These are phyloP conservation scores for Laterallus jamaicensis DNA, from an alignment of 2,113 vertebrate genomes.

Conservation along the genomic window DNA sequence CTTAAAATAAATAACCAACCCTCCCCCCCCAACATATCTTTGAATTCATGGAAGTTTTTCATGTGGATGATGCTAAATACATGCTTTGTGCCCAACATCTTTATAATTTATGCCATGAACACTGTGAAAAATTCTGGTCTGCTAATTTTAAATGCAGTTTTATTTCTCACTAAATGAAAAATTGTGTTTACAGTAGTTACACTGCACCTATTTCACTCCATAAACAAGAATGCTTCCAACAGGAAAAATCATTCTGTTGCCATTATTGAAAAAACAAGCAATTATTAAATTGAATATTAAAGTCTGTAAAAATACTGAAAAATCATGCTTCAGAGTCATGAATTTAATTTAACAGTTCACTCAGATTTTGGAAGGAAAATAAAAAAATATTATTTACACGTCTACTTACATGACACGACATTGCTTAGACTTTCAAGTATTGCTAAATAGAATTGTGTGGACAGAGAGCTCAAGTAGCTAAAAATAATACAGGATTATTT, in stretches of 20 bases:
- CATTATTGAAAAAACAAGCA: neutral
- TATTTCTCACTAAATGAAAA: neutral
- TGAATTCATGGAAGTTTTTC: neutral
- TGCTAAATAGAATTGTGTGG: neutral
- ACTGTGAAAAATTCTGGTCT: neutral
- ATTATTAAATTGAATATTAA: neutral
- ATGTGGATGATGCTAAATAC: neutral
- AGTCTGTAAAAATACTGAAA: neutral
- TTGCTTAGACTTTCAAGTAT: neutral
- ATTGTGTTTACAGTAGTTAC: neutral
- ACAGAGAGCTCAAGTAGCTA: neutral
- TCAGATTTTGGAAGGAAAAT: neutral
- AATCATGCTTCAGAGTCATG: neutral
- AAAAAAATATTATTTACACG: neutral
- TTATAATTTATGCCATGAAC: neutral
- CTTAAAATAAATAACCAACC: neutral
- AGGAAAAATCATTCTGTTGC: neutral
- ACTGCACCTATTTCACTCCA: neutral
- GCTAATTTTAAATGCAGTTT: neutral
- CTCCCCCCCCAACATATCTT: neutral
- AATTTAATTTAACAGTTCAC: neutral
- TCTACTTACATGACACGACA: neutral
- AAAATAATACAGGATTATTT: neutral
- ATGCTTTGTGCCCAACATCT: neutral
- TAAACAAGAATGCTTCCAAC: neutral